These are phyloP conservation scores for Cephalopterus ornatus DNA, from an alignment of 2,113 vertebrate species.

Conservation along the genomic window DNA sequence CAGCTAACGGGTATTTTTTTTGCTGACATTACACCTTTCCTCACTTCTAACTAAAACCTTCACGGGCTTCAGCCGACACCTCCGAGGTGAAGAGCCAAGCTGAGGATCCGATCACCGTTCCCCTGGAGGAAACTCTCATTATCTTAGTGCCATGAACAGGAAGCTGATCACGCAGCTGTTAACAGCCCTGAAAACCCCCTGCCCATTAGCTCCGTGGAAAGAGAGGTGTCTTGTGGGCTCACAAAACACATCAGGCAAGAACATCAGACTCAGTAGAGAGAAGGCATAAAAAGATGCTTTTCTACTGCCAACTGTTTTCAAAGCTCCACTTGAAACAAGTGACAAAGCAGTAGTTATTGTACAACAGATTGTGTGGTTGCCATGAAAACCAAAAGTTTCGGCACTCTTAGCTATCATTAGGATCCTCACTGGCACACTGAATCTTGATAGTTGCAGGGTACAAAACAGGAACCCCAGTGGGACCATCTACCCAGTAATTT, in stretches of 20 bases:
- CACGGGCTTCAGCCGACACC: background rate
- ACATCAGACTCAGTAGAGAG: background rate
- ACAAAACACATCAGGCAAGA: background rate
- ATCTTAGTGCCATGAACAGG: background rate
- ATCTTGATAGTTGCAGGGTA: background rate
- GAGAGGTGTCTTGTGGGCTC: background rate
- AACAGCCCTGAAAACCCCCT: background rate
- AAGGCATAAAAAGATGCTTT: background rate
- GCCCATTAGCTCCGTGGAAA: background rate
- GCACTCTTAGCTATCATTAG: slow-evolving; percentile 13
- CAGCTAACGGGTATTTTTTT: background rate
- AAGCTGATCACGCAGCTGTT: background rate
- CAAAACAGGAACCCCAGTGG: slow-evolving; percentile 31
- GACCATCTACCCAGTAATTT: background rate
- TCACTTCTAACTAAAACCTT: background rate
- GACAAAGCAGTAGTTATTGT: slow-evolving; percentile 48
- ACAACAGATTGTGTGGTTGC: slow-evolving; percentile 39
- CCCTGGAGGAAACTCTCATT: background rate
- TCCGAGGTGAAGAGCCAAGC: background rate
- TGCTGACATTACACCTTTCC: background rate
- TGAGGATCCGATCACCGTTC: background rate
- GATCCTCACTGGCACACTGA: slow-evolving; percentile 7
- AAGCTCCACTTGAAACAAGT: slow-evolving; percentile 8
- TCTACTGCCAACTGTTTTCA: slow-evolving; percentile 36
- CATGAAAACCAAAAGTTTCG: slow-evolving; percentile 30